Evolutionary conservation across 2,113 vertebrate genomes (phyloP).

Genomic region (Danionella cerebrum): DNA sequence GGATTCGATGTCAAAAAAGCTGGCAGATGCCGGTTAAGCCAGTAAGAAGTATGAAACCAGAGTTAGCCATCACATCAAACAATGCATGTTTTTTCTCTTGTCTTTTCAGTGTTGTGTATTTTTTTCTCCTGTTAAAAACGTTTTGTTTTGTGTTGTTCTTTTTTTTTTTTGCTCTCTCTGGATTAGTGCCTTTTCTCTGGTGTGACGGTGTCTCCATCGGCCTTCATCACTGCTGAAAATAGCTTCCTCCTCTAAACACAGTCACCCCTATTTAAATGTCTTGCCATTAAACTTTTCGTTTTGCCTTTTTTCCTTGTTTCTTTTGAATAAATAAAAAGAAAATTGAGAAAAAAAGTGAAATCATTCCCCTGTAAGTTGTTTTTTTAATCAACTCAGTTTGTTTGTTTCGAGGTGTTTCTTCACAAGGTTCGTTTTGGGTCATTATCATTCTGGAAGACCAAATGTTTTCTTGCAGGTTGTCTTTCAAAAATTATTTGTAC

Average conservation of each 20-base stretch:
- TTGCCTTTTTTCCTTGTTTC: constrained; percentile 41
- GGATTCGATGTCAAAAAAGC: constrained; percentile 41
- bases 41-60: constrained; percentile 40
- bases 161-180: constrained; percentile 61
- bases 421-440: too few relatives aligned
- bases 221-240: constrained; percentile 39
- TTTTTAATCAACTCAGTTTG: background rate
- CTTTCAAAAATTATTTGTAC: too few relatives aligned
- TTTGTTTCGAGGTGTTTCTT: too few relatives aligned
- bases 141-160: constrained; percentile 28
- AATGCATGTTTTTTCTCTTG: background rate
- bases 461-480: too few relatives aligned
- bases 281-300: constrained; percentile 47
- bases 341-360: constrained; percentile 61
- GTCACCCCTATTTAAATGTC: constrained; percentile 65
- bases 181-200: constrained; percentile 74
- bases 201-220: constrained; percentile 65
- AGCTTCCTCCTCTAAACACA: constrained; percentile 53
- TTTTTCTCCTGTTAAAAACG: constrained; percentile 50
- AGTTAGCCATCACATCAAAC: too few relatives aligned
- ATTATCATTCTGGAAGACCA: background rate
- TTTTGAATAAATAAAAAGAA: constrained; percentile 71
- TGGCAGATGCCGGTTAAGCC: constrained; percentile 34
- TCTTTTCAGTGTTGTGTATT: constrained; percentile 42
- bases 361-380: background rate